Evolutionary conservation across 2,888 invertebrate genomes (phyloP).

Genomic region (Campoplex nolae): DNA sequence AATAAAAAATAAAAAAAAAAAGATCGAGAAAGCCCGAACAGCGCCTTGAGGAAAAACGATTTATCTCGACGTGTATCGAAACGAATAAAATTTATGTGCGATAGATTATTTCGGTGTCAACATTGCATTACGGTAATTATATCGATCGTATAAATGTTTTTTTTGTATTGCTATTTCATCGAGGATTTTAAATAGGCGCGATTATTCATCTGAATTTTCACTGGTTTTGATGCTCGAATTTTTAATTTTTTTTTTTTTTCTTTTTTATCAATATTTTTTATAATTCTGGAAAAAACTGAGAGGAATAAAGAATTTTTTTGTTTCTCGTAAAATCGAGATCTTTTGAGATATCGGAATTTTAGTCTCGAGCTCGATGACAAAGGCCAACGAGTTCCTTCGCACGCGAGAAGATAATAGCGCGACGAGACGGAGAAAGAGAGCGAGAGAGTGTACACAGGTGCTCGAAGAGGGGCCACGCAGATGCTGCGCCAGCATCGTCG

Average conservation of each 20-base stretch:
- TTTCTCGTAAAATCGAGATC: not conserved
- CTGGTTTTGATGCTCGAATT: not conserved
- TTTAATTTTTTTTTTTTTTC: no score
- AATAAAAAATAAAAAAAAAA: no score
- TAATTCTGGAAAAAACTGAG: no score
- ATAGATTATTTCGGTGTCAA: not conserved
- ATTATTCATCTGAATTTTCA: not conserved
- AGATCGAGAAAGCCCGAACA: not conserved
- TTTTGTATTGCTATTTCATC: not conserved
- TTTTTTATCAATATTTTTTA: not conserved
- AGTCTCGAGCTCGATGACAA: conserved; percentile 76
- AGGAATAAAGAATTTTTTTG: not conserved
- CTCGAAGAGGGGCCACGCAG: conserved; percentile 78
- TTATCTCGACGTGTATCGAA: conserved; percentile 8
- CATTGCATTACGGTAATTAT: not conserved
- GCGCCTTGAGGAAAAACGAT: not conserved
- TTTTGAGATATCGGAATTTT: conserved; percentile 20
- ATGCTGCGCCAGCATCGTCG: conserved; percentile 78
- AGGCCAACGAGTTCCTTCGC: conserved; percentile 75
- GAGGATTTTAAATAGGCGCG: not conserved
- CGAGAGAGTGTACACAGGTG: conserved; percentile 82
- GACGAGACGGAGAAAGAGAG: conserved; percentile 30
- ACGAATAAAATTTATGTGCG: not conserved
- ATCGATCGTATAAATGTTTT: not conserved
- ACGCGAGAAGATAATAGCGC: conserved; percentile 78